A percentile compares a stretch with the other conserved stretches of the same genome.
Evolutionary conservation across 2,888 invertebrate species (phyloP).

Genomic region (Pammene aurita): DNA sequence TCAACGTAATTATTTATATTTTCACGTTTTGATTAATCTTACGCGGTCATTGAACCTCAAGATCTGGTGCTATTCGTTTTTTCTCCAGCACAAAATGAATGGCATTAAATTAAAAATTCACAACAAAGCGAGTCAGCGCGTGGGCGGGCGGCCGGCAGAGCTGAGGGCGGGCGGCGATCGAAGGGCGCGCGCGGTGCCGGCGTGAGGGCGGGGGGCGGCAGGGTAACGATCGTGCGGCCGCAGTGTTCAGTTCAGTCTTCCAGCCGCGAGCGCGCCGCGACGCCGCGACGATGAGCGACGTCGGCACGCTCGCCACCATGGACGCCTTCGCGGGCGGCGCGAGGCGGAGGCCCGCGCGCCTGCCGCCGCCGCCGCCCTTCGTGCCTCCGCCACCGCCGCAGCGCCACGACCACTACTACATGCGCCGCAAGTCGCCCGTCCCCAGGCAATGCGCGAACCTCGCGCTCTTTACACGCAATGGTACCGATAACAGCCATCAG

Average conservation of each 20-base stretch:
- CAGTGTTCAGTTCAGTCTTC: constrained; percentile 75
- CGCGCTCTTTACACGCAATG: constrained; percentile 77
- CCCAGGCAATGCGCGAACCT: constrained; percentile 73
- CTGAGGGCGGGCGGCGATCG: constrained; percentile 80
- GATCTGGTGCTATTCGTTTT: constrained; percentile 59
- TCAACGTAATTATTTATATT: constrained; percentile 5
- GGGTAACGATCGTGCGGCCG: constrained; percentile 54
- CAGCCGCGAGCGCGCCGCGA: constrained; percentile 76
- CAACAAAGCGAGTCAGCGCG: constrained; percentile 75
- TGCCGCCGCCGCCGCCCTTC: constrained; percentile 79
- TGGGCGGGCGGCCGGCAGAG: constrained; percentile 73
- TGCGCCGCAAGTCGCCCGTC: constrained; percentile 79
- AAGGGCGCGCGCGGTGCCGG: constrained; percentile 77
- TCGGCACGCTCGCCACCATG: constrained; percentile 82
- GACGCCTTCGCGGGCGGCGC: constrained; percentile 82
- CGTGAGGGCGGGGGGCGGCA: constrained; percentile 61
- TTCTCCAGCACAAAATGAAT: constrained; percentile 71
- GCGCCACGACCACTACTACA: constrained; percentile 79
- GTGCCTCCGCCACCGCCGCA: constrained; percentile 78
- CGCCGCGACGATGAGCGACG: constrained; percentile 79
- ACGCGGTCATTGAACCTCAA: constrained; percentile 58
- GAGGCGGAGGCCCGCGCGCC: constrained; percentile 75
- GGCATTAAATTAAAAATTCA: constrained; percentile 81
- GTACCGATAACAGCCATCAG: constrained; percentile 57
- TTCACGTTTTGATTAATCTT: constrained; percentile 25